Evolutionary conservation across 1,140 invertebrate species (phyloP).

Genomic region (Drosophila ficusphila): DNA sequence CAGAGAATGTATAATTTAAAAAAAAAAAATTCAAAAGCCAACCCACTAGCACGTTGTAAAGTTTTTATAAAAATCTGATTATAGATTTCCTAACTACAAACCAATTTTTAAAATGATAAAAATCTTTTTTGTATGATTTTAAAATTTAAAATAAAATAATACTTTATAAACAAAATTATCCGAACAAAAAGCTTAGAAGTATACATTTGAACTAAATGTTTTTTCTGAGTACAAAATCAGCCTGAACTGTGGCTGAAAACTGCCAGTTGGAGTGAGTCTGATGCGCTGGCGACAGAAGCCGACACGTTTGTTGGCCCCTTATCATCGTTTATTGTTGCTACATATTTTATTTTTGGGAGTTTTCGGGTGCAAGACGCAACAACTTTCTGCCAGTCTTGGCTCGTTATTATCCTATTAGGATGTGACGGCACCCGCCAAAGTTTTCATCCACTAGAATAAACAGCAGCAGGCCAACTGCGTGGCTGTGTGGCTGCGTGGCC

Average conservation of each 20-base stretch:
- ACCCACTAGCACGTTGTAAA: too few relatives aligned
- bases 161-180: too few relatives aligned
- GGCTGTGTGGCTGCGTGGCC: slow-evolving; percentile 17
- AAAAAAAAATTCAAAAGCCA: too few relatives aligned
- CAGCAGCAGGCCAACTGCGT: slow-evolving; percentile 16
- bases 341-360: slow-evolving; percentile 52
- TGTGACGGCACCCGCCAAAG: slow-evolving; percentile 72
- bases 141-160: too few relatives aligned
- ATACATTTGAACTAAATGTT: too few relatives aligned
- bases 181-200: background rate
- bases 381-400: slow-evolving; percentile 72
- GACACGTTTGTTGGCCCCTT: slow-evolving; percentile 77
- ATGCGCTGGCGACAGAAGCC: slow-evolving; percentile 27
- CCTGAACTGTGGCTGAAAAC: slow-evolving; percentile 16
- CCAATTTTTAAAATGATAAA: too few relatives aligned
- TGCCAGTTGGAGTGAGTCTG: slow-evolving; percentile 5
- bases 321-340: slow-evolving; percentile 78
- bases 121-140: too few relatives aligned
- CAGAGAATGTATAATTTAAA: too few relatives aligned
- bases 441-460: slow-evolving; percentile 60
- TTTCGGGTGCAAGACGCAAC: slow-evolving; percentile 72
- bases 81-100: too few relatives aligned
- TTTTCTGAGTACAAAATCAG: slow-evolving; percentile 16
- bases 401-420: slow-evolving; percentile 82
- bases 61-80: too few relatives aligned